Base-by-base conservation (phyloP, 2,888 invertebrate species). In the Actias luna region DNA sequence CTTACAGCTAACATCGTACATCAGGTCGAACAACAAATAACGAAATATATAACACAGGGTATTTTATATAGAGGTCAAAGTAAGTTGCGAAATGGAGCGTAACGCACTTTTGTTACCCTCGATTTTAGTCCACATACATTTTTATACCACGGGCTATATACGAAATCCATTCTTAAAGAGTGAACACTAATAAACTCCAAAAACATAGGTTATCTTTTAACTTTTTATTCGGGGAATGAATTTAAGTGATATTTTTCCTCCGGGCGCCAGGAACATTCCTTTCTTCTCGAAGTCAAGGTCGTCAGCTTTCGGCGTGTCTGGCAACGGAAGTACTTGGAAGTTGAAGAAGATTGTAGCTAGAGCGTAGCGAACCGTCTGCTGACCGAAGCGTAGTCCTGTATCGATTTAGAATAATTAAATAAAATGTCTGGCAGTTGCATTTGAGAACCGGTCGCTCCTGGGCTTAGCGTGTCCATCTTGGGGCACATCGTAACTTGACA, bases 311-410 rank as follows among this genome's bases (percentile, higher is more conserved):
- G 73, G 70, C 0, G 69, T 63, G 42, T 63, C 39, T 0, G 77
- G 68, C 0, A 69, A n/a, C 0, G 72, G 58, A 2, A 63, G 64
- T 3, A 79, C 59, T 27, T 69, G 69, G 67, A 69, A 84, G 64
- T 75, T 74, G 2, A 71, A 64, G 5, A 76, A 8, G 0, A 83
- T 60, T 0, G 72, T 61, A 0, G 79, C 65, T 7, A 83, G n/a
- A 0, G 68, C 82, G 35, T 70, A 76, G 0, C 79, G 71, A 0
- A 79, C 31, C 0, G 75, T 69, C 59, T 76, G 71, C 31, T 68
- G 66, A 3, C 69, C 80, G 58, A 83, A 82, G 16, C 82, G 77
- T 64, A 71, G 69, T 14, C 83, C 83, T 84, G 70, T 7, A 65
- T 66, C 35, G 55, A 5, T 7, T 42, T 16, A 4, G 39, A 39